Base-by-base conservation (phyloP, 2,888 invertebrate genomes). In the Eretmocerus hayati region DNA sequence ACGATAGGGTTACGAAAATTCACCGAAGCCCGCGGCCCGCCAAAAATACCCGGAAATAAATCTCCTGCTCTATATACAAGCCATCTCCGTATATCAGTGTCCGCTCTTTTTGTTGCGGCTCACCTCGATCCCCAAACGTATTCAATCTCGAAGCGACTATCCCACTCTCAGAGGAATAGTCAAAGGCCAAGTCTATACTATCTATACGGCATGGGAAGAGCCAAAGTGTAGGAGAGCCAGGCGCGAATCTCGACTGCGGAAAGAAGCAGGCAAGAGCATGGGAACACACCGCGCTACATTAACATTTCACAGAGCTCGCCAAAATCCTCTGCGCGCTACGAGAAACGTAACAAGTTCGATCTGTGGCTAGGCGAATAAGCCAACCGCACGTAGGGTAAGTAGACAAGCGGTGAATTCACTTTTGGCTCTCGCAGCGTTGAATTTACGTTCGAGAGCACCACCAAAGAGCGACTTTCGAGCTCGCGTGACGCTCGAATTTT, bases 261-360 rank as follows among this genome's bases (percentile, higher is more conserved):
- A 23, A n/a, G n/a, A 15, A 20, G 37, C 19, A 21, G 20, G 31
- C 13, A 18, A 21, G 18, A 18, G 22, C 11, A 3, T 5, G 20
- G 31, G 5, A 32, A 32, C 15, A 46, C 37, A 42, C 23, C 37
- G n/a, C 23, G 4, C 6, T 11, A 23, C 50, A 46, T 51, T 51
- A 44, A 51, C 42, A 48, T 51, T 51, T 41, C 40, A 46, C 13
- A n/a, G 15, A 40, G 21, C 23, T 31, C 41, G 41, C 30, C 44
- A 36, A 46, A 51, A 47, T 43, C 31, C 40, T 42, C 9, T 35
- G 26, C 6, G 26, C 35, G 31, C 41, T 35, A 39, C 5, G 36
- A 23, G 4, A 18, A 4, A 26, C 35, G 50, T 42, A 50, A 50
- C 43, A 31, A 46, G 50, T 46, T 46, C 41, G 36, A 41, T 31